Base-by-base conservation (phyloP, 2,113 vertebrate species). In the Isurus oxyrinchus region DNA sequence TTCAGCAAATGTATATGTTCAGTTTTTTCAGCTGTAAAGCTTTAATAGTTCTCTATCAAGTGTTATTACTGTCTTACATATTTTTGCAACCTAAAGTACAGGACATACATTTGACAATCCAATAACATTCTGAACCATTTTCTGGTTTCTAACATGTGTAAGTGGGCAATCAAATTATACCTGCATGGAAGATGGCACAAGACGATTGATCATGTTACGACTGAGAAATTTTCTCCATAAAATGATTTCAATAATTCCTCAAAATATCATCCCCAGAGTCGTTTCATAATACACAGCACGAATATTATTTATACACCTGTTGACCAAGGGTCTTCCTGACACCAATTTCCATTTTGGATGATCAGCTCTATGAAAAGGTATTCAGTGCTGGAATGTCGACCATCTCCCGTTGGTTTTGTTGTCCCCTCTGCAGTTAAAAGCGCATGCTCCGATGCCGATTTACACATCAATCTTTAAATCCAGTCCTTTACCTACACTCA, bases 391-490 rank as follows among this genome's bases (percentile, higher is more conserved):
- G 61, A 67, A 94, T 40, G 93, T 66, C 93, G n/a, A 66, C 93
- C 61, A 66, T 67, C 35, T 25, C 91, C 27, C 59, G 16, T 63
- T 93, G 93, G 40, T 44, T 67, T 67, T 61, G 31, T n/a, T 61
- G 14, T 5, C n/a, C 63, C 21, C 93, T 49, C 93, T 66, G 61
- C 25, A 44, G n/a, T 94, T 94, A 6, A 21, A 19, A 72, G 63
- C 94, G 63, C 66, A 53, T 69, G 94, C 94, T 95, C 94, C 11
- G 94, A 25, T 31, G 90, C 94, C 63, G 66, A 27, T 69, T 25
- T 21, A 44, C 66, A 49, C 63, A 69, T 49, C 94, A 95, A 95
- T 95, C 94, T 66, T 21, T 53, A 67, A 95, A 67, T 31, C 94
- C 94, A 44, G 23, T 67, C 94, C 19, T 31, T 69, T 6, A 66